These are phyloP conservation scores for Sarcophaga carnaria DNA, from an alignment of 2,888 invertebrate species.

Conservation along the genomic window DNA sequence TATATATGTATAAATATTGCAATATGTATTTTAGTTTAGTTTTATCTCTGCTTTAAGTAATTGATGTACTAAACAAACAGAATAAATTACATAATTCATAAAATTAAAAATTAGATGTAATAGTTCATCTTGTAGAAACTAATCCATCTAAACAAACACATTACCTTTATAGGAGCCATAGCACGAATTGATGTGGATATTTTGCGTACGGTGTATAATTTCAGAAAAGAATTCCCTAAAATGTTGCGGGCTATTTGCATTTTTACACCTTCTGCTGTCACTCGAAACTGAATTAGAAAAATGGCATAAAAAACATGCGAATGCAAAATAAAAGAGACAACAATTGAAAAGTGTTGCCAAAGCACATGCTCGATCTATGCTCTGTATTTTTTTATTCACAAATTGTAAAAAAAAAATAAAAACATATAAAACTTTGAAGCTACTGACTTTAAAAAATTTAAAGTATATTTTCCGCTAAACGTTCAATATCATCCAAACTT, in stretches of 20 bases:
- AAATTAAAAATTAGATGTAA: background rate
- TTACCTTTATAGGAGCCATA: slow-evolving; percentile 80
- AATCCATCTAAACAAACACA: slow-evolving; percentile 44
- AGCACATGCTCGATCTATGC: background rate
- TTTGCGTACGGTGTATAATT: slow-evolving; percentile 69
- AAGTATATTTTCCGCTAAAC: slow-evolving; percentile 75
- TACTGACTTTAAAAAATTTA: slow-evolving; percentile 12
- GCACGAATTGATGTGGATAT: slow-evolving; percentile 76
- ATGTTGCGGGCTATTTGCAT: slow-evolving; percentile 66
- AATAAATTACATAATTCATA: slow-evolving; percentile 43
- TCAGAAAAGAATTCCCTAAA: slow-evolving; percentile 60
- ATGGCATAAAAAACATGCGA: slow-evolving; percentile 18
- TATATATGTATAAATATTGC: too few species aligned
- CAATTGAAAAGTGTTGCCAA: slow-evolving; percentile 44
- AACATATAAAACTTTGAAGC: slow-evolving; percentile 11
- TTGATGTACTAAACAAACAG: too few species aligned
- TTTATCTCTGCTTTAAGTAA: background rate
- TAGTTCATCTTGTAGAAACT: background rate
- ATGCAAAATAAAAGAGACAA: slow-evolving; percentile 27
- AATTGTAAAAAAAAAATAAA: background rate
- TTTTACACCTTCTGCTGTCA: slow-evolving; percentile 50
- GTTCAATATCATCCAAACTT: slow-evolving; percentile 80
- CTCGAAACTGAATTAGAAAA: slow-evolving; percentile 14
- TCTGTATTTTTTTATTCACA: slow-evolving; percentile 33
- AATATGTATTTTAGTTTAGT: too few species aligned